Conservation (phyloP, 2,888 invertebrate genomes). For the Acheta domesticus region DNA sequence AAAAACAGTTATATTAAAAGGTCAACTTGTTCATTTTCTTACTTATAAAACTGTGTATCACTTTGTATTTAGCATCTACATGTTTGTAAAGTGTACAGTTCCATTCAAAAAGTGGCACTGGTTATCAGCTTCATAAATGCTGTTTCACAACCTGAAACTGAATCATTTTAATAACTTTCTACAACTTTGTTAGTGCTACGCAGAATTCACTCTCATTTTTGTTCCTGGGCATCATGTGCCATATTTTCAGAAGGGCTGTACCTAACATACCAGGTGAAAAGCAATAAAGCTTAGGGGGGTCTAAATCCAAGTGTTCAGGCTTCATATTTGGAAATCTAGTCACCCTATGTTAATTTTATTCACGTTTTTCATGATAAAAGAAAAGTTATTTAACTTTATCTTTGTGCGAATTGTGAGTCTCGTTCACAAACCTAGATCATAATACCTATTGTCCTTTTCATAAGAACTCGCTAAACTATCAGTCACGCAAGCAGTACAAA, state of each 20-base stretch:
- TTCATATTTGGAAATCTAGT: not conserved
- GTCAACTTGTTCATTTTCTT: not conserved
- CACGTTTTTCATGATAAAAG: not conserved
- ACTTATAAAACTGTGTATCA: not conserved
- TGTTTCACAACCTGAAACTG: too few relatives aligned
- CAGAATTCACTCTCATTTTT: too few relatives aligned
- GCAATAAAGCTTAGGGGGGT: not conserved
- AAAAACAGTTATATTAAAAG: not conserved
- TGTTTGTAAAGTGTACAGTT: not conserved
- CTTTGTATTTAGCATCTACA: not conserved
- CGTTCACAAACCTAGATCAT: not conserved
- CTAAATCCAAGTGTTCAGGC: constrained; percentile 11
- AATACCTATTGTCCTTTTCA: not conserved
- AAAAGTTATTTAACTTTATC: not conserved
- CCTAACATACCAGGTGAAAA: not conserved
- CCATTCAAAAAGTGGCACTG: not conserved
- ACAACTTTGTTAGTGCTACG: too few relatives aligned
- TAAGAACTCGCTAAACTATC: not conserved
- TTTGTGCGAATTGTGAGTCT: constrained; percentile 9
- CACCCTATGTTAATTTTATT: not conserved
- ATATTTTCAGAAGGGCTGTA: not conserved
- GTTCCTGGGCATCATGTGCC: not conserved
- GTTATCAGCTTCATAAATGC: not conserved
- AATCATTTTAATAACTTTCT: too few relatives aligned
- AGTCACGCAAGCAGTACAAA: not conserved